Evolutionary conservation across 2,113 vertebrate species (phyloP), one percentile per base, ranked within the genome.

Genomic region (Hyperoodon ampullatus): DNA sequence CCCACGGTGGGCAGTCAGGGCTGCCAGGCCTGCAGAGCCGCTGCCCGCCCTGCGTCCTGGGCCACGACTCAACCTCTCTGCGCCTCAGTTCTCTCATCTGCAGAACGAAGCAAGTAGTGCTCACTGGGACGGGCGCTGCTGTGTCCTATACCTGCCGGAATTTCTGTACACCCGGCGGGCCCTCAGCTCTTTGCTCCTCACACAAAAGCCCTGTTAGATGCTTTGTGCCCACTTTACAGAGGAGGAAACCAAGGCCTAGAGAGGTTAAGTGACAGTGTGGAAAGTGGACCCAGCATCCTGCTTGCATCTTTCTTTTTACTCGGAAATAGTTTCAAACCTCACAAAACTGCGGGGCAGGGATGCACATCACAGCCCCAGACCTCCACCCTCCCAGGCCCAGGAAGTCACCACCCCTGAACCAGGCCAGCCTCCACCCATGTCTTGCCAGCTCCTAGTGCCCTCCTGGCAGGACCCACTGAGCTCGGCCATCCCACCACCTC

Each of bases 301-400:
- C 18, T 30, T 2, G 2, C 0, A 0, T 7, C 33, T 12, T 35
- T 0, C 8, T 65, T 63, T 28, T 11, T 12, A 9, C n/a, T 21
- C 16, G 58, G 47, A 61, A 44, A 21, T 18, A 15, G 65, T 4
- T 55, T 47, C 70, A 44, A 23, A 44, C n/a, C 28, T 16, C 33
- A 42, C 18, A 5, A 12, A 44, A 23, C 26, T 8, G 39, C 11
- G 28, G 28, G n/a, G 18, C 28, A 26, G 24, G 3, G 19, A 33
- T 1, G 1, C 18, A 3, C 55, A 2, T 63, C 61, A 35, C 71
- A 65, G 68, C 53, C 60, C 88, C 42, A 2, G 14, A 33, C 60
- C 66, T 33, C 35, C 35, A 33, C n/a, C 28, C 72, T 33, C 26
- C n/a, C 1, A 0, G 13, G 2, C 44, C 63, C 19, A 55, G 33